phyloP scores from a whole-genome alignment of 2,888 invertebrate genomes.

The Lucinisca nassula region DNA sequence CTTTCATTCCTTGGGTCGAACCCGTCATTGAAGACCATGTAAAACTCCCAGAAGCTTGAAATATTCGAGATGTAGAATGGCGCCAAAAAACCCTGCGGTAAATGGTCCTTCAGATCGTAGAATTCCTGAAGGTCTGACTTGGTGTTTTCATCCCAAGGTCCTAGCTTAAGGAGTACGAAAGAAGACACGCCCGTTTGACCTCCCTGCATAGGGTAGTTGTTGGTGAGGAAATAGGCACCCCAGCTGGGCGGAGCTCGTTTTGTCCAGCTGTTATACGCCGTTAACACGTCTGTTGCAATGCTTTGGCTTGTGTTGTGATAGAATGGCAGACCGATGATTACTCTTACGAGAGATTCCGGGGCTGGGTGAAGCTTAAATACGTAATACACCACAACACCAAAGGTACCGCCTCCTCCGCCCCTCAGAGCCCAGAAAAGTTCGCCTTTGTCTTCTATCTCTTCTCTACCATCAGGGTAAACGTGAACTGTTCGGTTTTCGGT shows the following conservation, averaged over 20 bases:
- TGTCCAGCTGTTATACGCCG: neutral
- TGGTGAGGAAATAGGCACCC: slow-evolving; percentile 61
- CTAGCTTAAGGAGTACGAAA: slow-evolving; percentile 59
- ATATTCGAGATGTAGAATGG: slow-evolving; percentile 26
- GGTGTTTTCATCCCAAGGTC: slow-evolving; percentile 56
- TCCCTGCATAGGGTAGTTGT: slow-evolving; percentile 16
- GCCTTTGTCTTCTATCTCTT: slow-evolving; percentile 12
- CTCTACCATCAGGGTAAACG: slow-evolving; percentile 10
- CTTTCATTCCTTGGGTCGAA: slow-evolving; percentile 26
- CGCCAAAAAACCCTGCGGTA: neutral
- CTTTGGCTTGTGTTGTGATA: slow-evolving; percentile 11
- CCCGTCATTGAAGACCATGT: neutral
- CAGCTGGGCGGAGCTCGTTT: slow-evolving; percentile 52
- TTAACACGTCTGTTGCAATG: neutral
- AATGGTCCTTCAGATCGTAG: neutral
- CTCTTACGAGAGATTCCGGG: slow-evolving; percentile 35
- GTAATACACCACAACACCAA: slow-evolving; percentile 60
- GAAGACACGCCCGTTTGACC: slow-evolving; percentile 24
- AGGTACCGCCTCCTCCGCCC: slow-evolving; percentile 73
- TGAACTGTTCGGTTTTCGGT: slow-evolving; percentile 35
- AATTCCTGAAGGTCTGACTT: slow-evolving; percentile 1
- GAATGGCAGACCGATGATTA: neutral
- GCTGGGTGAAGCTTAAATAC: slow-evolving; percentile 58
- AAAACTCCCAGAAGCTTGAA: slow-evolving; percentile 54
- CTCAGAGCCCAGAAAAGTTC: slow-evolving; percentile 74